Evolutionary conservation across 1,140 invertebrate genomes (phyloP), one percentile per base, ranked within the genome.

Genomic region (Drosophila lacteicornis): DNA sequence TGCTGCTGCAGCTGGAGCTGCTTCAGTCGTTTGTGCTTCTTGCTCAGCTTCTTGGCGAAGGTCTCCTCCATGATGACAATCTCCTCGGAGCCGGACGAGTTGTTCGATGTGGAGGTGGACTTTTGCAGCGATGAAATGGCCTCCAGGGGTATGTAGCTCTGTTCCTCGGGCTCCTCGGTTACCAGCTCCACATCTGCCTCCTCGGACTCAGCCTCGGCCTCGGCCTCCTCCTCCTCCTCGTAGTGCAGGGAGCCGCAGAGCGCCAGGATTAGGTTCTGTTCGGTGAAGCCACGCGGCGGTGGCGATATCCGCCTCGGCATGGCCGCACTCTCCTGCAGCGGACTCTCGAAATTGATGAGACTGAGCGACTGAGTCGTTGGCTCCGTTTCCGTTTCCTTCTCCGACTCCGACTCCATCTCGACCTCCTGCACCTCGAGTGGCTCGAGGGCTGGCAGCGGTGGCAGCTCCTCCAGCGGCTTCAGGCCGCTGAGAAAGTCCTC

Each of bases 271-370:
- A 92, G 56, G 68, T 92, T 92, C 60, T 91, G 76, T 47, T 91
- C 81, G 33, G 76, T 91, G 22, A 91, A 87, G 22, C 75, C 78
- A 2, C 87, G 75, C 13, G 90, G 87, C 9, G 84, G 75, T 22
- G 91, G 78, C 22, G 85, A 80, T 36, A 92, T 84, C 50, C 86
- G 82, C 0, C 76, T 49, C 40, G 75, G 58, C 8, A 82, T 45
- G 5, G 27, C 62, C 2, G 79, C 80, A 53, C 75, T 79, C 56
- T 93, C 91, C 60, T 91, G 82, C 36, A 88, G 30, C 7, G 92
- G 92, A 68, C 88, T 92, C 59, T 92, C 92, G 45, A 92, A 92
- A 49, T 91, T 92, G 27, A 92, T 92, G 4, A 92, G 63, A 45
- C 91, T 92, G 2, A 90, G 61, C 25, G 22, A 25, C 22, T 19